Evolutionary conservation across 2,797 vertebrate genomes (phyloP).

Genomic region (Acrocephalus scirpaceus): DNA sequence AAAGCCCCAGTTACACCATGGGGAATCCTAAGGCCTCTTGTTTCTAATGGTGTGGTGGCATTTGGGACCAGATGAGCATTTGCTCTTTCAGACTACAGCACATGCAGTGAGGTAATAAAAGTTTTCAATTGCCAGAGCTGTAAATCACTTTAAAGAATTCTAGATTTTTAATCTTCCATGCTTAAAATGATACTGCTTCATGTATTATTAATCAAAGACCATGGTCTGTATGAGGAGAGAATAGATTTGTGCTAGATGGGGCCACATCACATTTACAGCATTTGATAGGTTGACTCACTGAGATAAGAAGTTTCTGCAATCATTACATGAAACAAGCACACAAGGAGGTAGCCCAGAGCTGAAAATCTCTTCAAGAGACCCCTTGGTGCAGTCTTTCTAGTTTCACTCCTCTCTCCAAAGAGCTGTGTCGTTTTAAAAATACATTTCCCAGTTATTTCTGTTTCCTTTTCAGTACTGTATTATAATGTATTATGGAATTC

Average conservation of each 20-base stretch:
- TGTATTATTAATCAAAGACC: not conserved
- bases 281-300: not conserved
- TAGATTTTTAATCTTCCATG: not conserved
- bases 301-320: constrained; percentile 8
- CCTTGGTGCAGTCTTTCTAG: not conserved
- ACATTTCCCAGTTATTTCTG: not conserved
- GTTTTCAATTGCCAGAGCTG: not conserved
- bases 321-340: not conserved
- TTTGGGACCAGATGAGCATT: not conserved
- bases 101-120: not conserved
- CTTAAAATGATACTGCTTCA: not conserved
- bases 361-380: not conserved
- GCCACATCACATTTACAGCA: not conserved
- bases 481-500: not conserved
- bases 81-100: not conserved
- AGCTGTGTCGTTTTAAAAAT: not conserved
- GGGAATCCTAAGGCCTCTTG: not conserved
- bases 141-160: constrained; percentile 20
- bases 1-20: not conserved
- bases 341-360: not conserved
- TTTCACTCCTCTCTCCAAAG: not conserved
- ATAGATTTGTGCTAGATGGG: not conserved
- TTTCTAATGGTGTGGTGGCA: not conserved
- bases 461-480: not conserved
- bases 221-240: not conserved